Base-by-base conservation (phyloP, 2,888 invertebrate genomes). In the Xestoiulus laeticollis region DNA sequence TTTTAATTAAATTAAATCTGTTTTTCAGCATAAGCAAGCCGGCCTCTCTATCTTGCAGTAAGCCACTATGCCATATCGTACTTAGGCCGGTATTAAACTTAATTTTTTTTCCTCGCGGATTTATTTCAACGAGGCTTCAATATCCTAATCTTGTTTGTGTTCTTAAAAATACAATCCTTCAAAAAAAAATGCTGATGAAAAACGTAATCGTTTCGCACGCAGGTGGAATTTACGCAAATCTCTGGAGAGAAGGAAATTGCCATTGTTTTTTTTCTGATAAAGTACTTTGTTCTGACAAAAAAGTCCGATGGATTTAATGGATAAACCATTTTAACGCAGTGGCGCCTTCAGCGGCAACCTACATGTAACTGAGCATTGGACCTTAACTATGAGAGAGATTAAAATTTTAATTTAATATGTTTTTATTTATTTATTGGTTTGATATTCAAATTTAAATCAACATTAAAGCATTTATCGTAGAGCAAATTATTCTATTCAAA, bases 1-100 rank as follows among this genome's bases (percentile, higher is more conserved):
- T 68, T 68, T 68, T 68, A 68, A 68, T 68, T 68, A 68, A 68
- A 68, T 68, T 68, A 68, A 68, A 68, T 68, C 68, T n/a, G 26
- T 68, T 68, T 68, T 59, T 10, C 68, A 26, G 68, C 68, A 22
- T 68, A 68, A 68, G 22, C 68, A 68, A 26, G 26, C 68, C 22
- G 59, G 59, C 2, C n/a, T 8, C 59, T 59, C 59, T 3, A 19
- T 59, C n/a, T 2, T 68, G 4, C 26, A n/a, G 68, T n/a, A 59
- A 59, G 59, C 59, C n/a, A 59, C 19, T 26, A 1, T n/a, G n/a
- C n/a, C 8, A 5, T 68, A 59, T 16, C 26, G 68, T 68, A 26
- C 68, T 68, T 68, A 26, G 68, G 48, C 4, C 2, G 0, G 68
- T 0, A 26, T 26, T 68, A 0, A 68, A 68, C 22, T 26, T 8